A percentile compares a stretch with the other conserved stretches of the same genome.
Conservation (phyloP, 2,113 vertebrate genomes). For the Tragelaphus scriptus region DNA sequence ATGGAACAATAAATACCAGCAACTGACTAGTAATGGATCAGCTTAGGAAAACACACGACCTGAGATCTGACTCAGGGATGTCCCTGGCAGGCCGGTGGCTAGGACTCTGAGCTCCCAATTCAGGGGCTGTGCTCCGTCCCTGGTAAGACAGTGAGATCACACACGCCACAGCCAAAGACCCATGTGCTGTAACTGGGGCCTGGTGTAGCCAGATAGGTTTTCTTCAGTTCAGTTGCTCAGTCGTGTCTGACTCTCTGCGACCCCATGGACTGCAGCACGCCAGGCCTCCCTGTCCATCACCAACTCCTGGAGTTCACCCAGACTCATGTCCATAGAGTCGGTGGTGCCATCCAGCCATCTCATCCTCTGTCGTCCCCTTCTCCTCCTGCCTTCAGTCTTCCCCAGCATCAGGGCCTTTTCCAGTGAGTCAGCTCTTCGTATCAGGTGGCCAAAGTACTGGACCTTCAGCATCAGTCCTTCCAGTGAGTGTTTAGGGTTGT, state of each 20-base stretch:
- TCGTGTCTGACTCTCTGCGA: background rate
- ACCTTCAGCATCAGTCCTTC: background rate
- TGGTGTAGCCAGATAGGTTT: background rate
- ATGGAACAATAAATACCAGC: background rate
- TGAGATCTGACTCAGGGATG: background rate
- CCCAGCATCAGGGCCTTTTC: background rate
- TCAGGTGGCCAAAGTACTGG: background rate
- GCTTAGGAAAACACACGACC: background rate
- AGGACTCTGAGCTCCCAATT: background rate
- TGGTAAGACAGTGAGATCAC: background rate
- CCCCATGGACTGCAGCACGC: rapidly evolving
- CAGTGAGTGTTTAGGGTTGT: background rate
- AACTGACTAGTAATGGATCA: background rate
- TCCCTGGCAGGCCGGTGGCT: background rate
- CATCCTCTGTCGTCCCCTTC: background rate
- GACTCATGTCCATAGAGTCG: background rate
- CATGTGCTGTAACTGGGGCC: background rate
- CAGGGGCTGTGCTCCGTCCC: background rate
- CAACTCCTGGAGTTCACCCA: background rate
- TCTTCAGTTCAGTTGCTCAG: background rate
- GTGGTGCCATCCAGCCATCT: background rate
- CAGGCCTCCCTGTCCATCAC: background rate
- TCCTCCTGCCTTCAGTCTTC: background rate
- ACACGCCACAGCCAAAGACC: background rate
- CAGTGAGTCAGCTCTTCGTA: background rate